Conservation (phyloP, 2,797 vertebrate species). For the Eulemur mongoz region DNA sequence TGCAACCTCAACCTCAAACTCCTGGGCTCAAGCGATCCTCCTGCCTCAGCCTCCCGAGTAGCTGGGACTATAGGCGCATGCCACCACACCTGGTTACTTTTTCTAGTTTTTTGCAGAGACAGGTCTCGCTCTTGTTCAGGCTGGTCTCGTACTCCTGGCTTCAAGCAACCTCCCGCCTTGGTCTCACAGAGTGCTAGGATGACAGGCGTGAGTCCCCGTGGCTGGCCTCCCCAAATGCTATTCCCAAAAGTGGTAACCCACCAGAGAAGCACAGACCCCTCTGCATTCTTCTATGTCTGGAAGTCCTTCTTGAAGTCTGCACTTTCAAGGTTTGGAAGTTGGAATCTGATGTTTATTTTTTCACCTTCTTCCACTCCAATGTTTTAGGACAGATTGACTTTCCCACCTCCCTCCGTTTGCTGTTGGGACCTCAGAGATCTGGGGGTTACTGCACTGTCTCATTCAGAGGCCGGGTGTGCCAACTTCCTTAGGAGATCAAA, state of each 20-base stretch:
- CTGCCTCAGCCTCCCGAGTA: too few species aligned
- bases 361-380: not conserved
- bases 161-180: too few species aligned
- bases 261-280: not conserved
- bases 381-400: not conserved
- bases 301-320: not conserved
- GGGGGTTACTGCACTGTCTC: not conserved
- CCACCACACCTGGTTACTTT: too few species aligned
- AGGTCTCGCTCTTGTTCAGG: too few species aligned
- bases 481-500: not conserved
- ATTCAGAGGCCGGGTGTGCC: not conserved
- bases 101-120: too few species aligned
- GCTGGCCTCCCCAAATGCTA: too few species aligned
- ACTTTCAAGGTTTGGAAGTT: not conserved
- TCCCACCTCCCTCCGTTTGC: not conserved
- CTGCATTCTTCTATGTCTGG: not conserved
- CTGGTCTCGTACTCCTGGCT: too few species aligned
- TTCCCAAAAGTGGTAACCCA: not conserved
- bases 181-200: too few species aligned
- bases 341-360: not conserved
- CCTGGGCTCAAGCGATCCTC: too few species aligned
- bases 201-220: too few species aligned
- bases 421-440: not conserved
- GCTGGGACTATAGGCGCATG: too few species aligned
- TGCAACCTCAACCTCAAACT: too few species aligned